Evolutionary conservation across 2,113 vertebrate species (phyloP), one percentile per base, ranked within the genome.

Genomic region (Varanus komodoensis): DNA sequence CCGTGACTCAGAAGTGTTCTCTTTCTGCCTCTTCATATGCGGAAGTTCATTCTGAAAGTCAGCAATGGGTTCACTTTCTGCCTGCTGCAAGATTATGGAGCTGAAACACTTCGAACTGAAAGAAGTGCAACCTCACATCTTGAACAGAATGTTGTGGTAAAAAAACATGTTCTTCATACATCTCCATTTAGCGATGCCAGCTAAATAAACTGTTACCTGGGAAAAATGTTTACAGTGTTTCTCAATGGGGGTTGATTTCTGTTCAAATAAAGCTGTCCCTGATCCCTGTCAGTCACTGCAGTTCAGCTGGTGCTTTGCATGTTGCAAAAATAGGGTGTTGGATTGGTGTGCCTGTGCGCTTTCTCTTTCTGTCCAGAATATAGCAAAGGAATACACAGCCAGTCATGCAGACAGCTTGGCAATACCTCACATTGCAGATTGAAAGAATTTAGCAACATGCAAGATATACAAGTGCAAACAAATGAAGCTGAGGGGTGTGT

Each of bases 61-160:
- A 7, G 4, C 25, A 9, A 83, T 32, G 12, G 2, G 12, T 8
- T 32, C 23, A 23, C 44, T 71, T 64, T 78, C 61, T 48, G 79
- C 14, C 1, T 90, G 17, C 69, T n/a, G 75, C 32, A 61, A 85
- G 19, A 8, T 6, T 67, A 44, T 75, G 69, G 21, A 77, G 21
- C 57, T 12, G 50, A 89, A 89, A n/a, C 14, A 4, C 57, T 89
- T 64, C 12, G 7, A 8, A 89, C 1, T 25, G 21, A 77, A 89
- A 64, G 11, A 67, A 50, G 54, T 97, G 96, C 89, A 95, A 25
- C 96, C 79, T 88, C 94, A 84, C 85, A 82, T 19, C 95, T 91
- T 94, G 96, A 86, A 94, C 95, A 97, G 95, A 95, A 97, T 96
- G 96, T 64, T 96, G 96, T 95, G 97, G 95, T 94, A 94, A 95